phyloP scores from a whole-genome alignment of 2,113 vertebrate species.

The Halcyon senegalensis region DNA sequence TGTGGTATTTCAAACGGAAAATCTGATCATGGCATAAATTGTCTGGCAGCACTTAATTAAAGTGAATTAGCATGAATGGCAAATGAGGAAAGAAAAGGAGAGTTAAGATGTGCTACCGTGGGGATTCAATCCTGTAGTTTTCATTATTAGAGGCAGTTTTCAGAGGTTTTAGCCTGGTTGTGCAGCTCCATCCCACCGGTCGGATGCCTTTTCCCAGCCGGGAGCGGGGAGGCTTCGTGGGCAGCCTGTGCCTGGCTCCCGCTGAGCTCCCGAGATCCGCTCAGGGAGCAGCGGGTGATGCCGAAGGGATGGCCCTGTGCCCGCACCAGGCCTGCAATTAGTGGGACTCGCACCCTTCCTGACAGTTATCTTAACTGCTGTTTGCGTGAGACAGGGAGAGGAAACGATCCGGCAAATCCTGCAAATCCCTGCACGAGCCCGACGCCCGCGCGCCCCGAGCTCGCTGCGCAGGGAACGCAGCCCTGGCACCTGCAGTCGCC shows the following conservation, averaged over 20 bases:
- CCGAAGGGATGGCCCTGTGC: neutral
- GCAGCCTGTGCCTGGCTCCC: neutral
- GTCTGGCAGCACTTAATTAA: neutral
- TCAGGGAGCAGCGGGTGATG: neutral
- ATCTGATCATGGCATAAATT: accelerated
- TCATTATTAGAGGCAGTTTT: accelerated
- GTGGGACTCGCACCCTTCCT: neutral
- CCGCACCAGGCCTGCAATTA: neutral
- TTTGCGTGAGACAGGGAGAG: neutral
- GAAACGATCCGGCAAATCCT: neutral
- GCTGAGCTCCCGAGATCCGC: neutral
- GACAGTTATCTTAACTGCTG: constrained; percentile 8
- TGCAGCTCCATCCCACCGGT: neutral
- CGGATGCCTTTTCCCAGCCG: accelerated
- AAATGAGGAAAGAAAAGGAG: neutral
- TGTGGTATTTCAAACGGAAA: neutral
- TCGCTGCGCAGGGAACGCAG: accelerated
- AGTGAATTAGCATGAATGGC: neutral
- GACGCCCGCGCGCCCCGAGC: accelerated
- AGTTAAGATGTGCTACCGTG: accelerated
- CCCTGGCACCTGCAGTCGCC: accelerated
- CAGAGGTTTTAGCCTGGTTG: neutral
- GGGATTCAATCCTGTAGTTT: accelerated
- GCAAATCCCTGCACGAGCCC: accelerated
- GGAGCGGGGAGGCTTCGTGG: neutral